A percentile compares a stretch with the other conserved stretches of the same genome.
These are phyloP conservation scores for Spodoptera littoralis DNA, from an alignment of 2,888 invertebrate species.

Conservation along the genomic window DNA sequence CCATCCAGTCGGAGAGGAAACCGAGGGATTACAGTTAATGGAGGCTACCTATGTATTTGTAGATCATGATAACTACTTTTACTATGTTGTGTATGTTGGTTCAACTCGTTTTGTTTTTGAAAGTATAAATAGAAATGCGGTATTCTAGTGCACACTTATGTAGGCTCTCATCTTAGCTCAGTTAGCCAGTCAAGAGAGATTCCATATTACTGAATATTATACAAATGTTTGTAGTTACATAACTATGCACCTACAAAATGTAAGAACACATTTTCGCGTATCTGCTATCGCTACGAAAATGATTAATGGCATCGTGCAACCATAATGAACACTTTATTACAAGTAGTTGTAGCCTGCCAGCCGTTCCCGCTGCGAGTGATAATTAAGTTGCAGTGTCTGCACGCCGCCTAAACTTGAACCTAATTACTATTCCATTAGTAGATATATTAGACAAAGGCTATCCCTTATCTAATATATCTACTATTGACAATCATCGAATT, in stretches of 20 bases:
- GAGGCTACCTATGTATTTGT: not conserved
- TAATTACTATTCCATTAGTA: conserved; percentile 29
- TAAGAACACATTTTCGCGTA: conserved; percentile 1
- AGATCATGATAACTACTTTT: not conserved
- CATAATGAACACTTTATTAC: conserved; percentile 25
- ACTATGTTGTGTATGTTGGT: no score
- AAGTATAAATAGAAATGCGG: not conserved
- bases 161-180: no score
- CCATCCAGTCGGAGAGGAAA: conserved; percentile 12
- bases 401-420: conserved; percentile 16
- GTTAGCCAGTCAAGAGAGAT: no score
- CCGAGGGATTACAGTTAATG: conserved; percentile 11
- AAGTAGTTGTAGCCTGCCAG: conserved; percentile 20
- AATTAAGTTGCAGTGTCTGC: conserved; percentile 32
- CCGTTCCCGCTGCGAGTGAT: conserved; percentile 5
- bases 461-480: not conserved
- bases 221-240: not conserved
- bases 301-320: conserved; percentile 13
- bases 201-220: no score
- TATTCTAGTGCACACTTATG: no score
- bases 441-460: conserved; percentile 5
- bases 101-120: not conserved
- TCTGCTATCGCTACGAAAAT: conserved; percentile 17
- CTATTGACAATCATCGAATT: conserved; percentile 7
- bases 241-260: not conserved